These are phyloP conservation scores for Drosophila algonquin DNA, from an alignment of 2,888 invertebrate genomes.

Conservation along the genomic window DNA sequence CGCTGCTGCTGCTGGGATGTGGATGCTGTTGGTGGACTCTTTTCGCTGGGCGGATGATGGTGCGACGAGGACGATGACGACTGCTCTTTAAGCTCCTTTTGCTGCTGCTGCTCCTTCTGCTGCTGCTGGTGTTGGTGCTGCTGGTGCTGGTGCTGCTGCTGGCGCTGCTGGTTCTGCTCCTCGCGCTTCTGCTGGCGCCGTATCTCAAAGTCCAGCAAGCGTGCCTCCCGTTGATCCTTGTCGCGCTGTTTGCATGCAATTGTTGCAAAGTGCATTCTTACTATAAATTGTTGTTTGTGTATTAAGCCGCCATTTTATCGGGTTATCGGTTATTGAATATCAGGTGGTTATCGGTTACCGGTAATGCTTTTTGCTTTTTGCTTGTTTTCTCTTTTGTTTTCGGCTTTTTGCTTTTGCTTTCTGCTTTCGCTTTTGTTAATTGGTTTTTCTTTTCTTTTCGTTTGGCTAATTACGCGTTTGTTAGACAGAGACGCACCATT, in stretches of 20 bases:
- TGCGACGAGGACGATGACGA: constrained; percentile 47
- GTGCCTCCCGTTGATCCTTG: constrained; percentile 84
- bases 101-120: constrained; percentile 75
- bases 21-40: constrained; percentile 71
- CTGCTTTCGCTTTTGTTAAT: constrained; percentile 2
- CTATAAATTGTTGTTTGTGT: constrained; percentile 67
- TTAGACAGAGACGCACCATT: constrained; percentile 47
- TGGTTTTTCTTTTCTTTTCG: constrained; percentile 21
- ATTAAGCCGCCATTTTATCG: constrained; percentile 50
- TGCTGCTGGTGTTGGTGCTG: constrained; percentile 81
- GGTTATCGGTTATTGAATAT: not conserved
- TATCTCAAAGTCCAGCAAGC: constrained; percentile 84
- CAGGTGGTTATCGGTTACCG: constrained; percentile 12
- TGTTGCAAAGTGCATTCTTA: constrained; percentile 79
- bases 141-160: constrained; percentile 77
- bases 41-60: constrained; percentile 48
- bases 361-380: constrained; percentile 1
- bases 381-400: not conserved
- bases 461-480: constrained; percentile 39
- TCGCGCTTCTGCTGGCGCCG: constrained; percentile 83
- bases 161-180: constrained; percentile 82
- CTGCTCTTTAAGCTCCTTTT: constrained; percentile 49
- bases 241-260: constrained; percentile 83
- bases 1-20: constrained; percentile 72
- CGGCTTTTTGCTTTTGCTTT: not conserved